Conservation (phyloP, 2,888 invertebrate species). For the Stenurella melanura region DNA sequence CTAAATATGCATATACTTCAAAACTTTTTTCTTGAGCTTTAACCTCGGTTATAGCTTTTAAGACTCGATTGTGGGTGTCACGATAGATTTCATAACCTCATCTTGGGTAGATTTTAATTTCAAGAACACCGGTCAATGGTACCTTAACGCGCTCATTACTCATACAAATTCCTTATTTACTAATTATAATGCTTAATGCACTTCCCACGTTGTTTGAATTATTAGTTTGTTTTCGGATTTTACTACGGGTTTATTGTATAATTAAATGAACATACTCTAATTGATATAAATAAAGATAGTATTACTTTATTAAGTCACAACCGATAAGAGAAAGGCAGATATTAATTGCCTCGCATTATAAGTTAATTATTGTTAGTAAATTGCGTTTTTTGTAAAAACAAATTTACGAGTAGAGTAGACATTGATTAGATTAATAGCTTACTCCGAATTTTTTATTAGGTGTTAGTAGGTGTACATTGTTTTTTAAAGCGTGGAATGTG, state of each 20-base stretch:
- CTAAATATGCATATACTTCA: slow-evolving; percentile 15
- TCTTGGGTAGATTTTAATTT: slow-evolving; percentile 24
- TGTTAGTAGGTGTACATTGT: too few relatives aligned
- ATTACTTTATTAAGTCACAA: neutral
- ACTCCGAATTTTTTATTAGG: too few relatives aligned
- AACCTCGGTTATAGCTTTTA: slow-evolving; percentile 28
- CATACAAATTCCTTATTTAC: slow-evolving; percentile 12
- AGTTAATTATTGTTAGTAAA: neutral
- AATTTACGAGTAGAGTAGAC: neutral
- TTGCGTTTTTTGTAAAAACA: slow-evolving; percentile 7
- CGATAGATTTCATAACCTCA: slow-evolving; percentile 28
- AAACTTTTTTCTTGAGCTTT: slow-evolving; percentile 22
- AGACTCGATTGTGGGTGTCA: slow-evolving; percentile 23
- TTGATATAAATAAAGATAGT: neutral
- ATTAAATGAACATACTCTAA: neutral
- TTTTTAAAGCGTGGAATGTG: too few relatives aligned
- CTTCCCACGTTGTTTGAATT: slow-evolving; percentile 9
- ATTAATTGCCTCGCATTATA: neutral
- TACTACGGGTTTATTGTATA: neutral
- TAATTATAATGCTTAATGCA: slow-evolving; percentile 26
- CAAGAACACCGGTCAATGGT: slow-evolving; percentile 13
- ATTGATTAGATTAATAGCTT: too few relatives aligned
- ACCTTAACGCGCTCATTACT: slow-evolving; percentile 9
- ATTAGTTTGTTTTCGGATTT: neutral
- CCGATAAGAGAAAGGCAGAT: neutral